Percentiles rank a stretch among this genome's conserved stretches.
phyloP scores from a whole-genome alignment of 2,113 vertebrate genomes.

The Leptobrachium leishanense region DNA sequence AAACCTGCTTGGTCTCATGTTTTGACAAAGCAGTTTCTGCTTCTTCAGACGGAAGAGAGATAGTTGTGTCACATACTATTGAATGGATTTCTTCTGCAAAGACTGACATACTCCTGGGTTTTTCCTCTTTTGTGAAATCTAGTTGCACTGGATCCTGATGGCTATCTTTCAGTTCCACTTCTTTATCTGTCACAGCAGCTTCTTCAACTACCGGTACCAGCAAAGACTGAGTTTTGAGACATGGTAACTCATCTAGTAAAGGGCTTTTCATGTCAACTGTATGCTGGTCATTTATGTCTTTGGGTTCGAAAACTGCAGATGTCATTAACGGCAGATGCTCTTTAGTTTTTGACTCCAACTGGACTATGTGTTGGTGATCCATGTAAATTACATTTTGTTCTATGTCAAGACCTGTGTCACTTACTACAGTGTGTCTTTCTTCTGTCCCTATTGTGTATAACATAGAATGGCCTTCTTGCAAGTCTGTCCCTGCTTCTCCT shows the following conservation, averaged over 20 bases:
- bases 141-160: constrained; percentile 58
- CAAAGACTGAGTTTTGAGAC: not conserved
- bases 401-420: constrained; percentile 60
- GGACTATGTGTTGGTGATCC: constrained; percentile 58
- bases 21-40: constrained; percentile 40
- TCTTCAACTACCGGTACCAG: constrained; percentile 42
- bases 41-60: constrained; percentile 43
- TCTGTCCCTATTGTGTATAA: constrained; percentile 67
- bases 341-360: constrained; percentile 60
- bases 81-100: constrained; percentile 61
- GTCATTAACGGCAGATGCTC: constrained; percentile 62
- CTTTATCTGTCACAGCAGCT: constrained; percentile 26
- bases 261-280: constrained; percentile 63
- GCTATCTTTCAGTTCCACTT: constrained; percentile 17
- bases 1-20: constrained; percentile 57
- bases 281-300: constrained; percentile 67
- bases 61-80: constrained; percentile 55
- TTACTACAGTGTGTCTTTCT: constrained; percentile 60
- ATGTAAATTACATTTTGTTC: constrained; percentile 59
- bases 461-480: constrained; percentile 62
- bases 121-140: constrained; percentile 53
- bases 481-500: constrained; percentile 58
- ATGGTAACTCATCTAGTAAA: not conserved
- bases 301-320: constrained; percentile 66
- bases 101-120: constrained; percentile 57